These are phyloP conservation scores for Meloidogyne hapla DNA, from an alignment of 1,140 invertebrate genomes.

Conservation along the genomic window DNA sequence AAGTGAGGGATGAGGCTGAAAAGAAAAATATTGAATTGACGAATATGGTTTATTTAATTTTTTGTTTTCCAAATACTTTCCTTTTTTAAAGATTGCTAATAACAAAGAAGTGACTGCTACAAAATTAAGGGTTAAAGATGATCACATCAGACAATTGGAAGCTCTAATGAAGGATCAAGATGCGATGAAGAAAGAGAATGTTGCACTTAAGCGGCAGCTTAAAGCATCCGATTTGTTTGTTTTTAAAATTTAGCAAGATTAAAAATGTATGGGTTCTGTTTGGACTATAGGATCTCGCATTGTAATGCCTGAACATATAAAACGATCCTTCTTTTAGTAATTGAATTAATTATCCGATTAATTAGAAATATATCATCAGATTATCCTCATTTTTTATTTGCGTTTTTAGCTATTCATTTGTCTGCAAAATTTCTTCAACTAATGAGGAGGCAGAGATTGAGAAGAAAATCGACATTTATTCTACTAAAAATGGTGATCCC, in stretches of 20 bases:
- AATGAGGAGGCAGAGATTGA: slow-evolving; percentile 23
- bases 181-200: background rate
- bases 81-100: background rate
- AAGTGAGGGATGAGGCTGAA: background rate
- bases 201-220: slow-evolving; percentile 15
- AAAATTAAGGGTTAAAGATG: background rate
- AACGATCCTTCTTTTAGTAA: too few relatives aligned
- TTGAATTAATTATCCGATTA: too few relatives aligned
- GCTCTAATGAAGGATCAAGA: slow-evolving; percentile 19
- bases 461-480: slow-evolving; percentile 14
- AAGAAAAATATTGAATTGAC: background rate
- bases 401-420: slow-evolving; percentile 20
- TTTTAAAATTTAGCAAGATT: slow-evolving; percentile 19
- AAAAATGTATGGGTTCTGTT: too few relatives aligned
- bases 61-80: background rate
- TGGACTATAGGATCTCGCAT: too few relatives aligned
- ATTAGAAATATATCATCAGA: too few relatives aligned
- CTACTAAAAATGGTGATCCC: slow-evolving; percentile 21
- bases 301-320: too few relatives aligned
- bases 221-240: slow-evolving; percentile 32
- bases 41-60: background rate
- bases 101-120: background rate
- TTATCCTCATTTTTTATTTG: too few relatives aligned
- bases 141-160: slow-evolving; percentile 23
- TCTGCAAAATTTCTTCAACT: background rate